Evolutionary conservation across 2,888 invertebrate genomes (phyloP), one percentile per base, ranked within the genome.

Genomic region (Altica lythri): DNA sequence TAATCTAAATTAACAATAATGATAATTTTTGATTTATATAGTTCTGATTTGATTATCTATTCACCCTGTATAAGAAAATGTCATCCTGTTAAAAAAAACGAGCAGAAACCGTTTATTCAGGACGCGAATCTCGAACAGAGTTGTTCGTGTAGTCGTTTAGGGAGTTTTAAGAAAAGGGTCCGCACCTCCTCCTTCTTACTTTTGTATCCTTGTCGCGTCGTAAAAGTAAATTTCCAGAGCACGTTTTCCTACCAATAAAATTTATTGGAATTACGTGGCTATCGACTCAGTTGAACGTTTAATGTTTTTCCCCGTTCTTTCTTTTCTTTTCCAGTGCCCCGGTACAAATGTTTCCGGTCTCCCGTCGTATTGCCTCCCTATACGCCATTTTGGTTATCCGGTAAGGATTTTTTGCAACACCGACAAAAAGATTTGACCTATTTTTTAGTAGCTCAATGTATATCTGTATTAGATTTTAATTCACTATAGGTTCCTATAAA

Each of bases 181-280:
- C 49, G 46, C 34, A 34, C 14, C 34, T 34, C 34, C 30, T 34
- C 27, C 34, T 16, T 9, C 34, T 9, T 16, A 56, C 55, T 62
- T 62, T 58, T 52, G 57, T 56, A 60, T 60, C 56, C 62, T 60
- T 54, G 54, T 62, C 59, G 57, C 59, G 56, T 62, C 72, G 71
- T 73, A 71, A 71, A 72, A 73, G 69, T 72, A 72, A 74, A 72
- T 73, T 74, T 73, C 67, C 68, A 70, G 67, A 66, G 65, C 74
- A 73, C 73, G 75, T 75, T 72, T 69, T 68, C 68, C 66, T 68
- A 65, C 70, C 73, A 72, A 74, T 75, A 73, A 74, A 75, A 74
- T 74, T 74, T 75, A 74, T 74, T 69, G 72, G 72, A 70, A 74
- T 73, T 75, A 75, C 74, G 73, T 73, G 73, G 72, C 73, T 74